Evolutionary conservation across 1,140 invertebrate species (phyloP), one percentile per base, ranked within the genome.

Genomic region (Pectinophora gossypiella): DNA sequence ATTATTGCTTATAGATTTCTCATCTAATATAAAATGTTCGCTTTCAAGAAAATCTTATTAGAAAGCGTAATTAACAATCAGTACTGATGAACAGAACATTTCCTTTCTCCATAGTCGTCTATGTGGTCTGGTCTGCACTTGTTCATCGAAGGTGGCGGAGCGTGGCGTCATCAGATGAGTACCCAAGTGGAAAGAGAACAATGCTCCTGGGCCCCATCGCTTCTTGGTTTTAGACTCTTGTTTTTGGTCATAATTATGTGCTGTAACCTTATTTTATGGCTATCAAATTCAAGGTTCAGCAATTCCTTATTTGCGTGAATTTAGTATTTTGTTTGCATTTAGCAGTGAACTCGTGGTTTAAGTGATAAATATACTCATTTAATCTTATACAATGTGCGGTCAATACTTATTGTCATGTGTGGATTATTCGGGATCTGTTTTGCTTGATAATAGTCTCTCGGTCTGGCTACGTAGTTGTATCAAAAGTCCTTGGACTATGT

Each of bases 141-240:
- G 63, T 50, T 50, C 54, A 55, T 56, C 46, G 48, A 50, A 64
- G 62, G 68, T 71, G 72, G 61, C 65, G 68, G 56, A 48, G 72
- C 76, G 67, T 84, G 76, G 71, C 72, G 70, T 80, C 70, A 80
- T 76, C 69, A 64, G 68, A 73, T 71, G 59, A 59, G 52, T 67
- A 65, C 57, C 76, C 64, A 64, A 62, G 59, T 76, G 76, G 73
- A 79, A 83, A 73, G 61, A 53, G 69, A 75, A 81, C 72, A 85
- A 78, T 79, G 72, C 42, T 18, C 52, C 44, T 50, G 40, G 61
- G 58, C 67, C 62, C 65, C 68, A 59, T 65, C 44, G 56, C 46
- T 52, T 61, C 23, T 27, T n/a, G n/a, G n/a, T n/a, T n/a, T n/a
- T 5, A 27, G 5, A 12, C 23, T 27, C 23, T 27, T 27, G 23